Conservation (phyloP, 2,888 invertebrate species). For the Leptinotarsa tumamoca region DNA sequence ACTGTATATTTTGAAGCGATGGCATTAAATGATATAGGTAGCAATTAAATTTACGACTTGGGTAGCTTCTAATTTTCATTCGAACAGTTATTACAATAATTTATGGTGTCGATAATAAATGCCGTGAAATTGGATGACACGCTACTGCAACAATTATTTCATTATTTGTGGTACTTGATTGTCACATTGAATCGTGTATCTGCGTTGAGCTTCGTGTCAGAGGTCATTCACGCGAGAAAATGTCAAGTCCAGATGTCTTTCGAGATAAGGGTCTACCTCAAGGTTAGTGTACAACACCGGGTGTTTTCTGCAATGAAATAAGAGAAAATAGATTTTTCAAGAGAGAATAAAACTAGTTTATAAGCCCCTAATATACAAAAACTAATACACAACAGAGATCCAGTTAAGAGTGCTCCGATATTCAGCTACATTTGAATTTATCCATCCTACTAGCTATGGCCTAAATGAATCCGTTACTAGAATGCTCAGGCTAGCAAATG, state of each 20-base stretch:
- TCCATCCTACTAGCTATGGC: too few relatives aligned
- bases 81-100: conserved; percentile 44
- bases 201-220: not conserved
- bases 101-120: conserved; percentile 40
- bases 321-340: too few relatives aligned
- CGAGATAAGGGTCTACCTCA: too few relatives aligned
- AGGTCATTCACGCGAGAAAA: not conserved
- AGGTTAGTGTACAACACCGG: too few relatives aligned
- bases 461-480: too few relatives aligned
- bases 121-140: conserved; percentile 41
- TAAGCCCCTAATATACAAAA: too few relatives aligned
- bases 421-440: too few relatives aligned
- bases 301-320: too few relatives aligned
- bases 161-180: conserved; percentile 28
- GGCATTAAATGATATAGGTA: conserved; percentile 50
- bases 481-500: too few relatives aligned
- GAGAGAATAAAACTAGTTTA: too few relatives aligned
- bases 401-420: too few relatives aligned
- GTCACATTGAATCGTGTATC: not conserved
- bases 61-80: conserved; percentile 52
- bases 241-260: not conserved
- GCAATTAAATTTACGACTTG: conserved; percentile 53
- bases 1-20: conserved; percentile 11
- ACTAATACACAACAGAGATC: too few relatives aligned
- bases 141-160: conserved; percentile 39